These are phyloP conservation scores for Hypomecis punctinalis DNA, from an alignment of 2,888 invertebrate species.

Conservation along the genomic window DNA sequence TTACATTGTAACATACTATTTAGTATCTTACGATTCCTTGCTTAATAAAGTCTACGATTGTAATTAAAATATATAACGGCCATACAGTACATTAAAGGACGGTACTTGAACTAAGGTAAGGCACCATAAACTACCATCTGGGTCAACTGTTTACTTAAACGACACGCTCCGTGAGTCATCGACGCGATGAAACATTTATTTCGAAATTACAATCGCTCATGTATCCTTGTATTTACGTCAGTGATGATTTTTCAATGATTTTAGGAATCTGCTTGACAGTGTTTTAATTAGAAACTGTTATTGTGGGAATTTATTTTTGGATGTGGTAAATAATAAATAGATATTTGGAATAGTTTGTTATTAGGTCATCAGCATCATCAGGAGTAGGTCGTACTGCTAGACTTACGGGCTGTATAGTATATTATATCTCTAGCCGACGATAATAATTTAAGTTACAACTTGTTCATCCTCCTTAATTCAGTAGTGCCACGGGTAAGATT, in stretches of 20 bases:
- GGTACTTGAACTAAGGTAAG: conserved; percentile 35
- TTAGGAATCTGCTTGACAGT: conserved; percentile 25
- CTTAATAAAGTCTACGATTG: not conserved
- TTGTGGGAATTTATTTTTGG: conserved; percentile 3
- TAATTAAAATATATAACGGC: conserved; percentile 1
- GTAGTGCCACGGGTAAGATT: too few species aligned
- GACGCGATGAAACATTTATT: conserved; percentile 52
- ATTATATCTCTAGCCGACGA: too few species aligned
- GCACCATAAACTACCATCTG: conserved; percentile 52
- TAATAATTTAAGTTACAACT: too few species aligned
- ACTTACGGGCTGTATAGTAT: too few species aligned
- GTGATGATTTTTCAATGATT: conserved; percentile 22
- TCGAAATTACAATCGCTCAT: conserved; percentile 47
- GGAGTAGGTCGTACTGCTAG: too few species aligned
- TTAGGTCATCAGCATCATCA: too few species aligned
- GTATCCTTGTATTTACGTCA: conserved; percentile 20
- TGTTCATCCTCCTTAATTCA: too few species aligned
- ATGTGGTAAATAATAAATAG: not conserved
- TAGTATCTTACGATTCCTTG: too few species aligned
- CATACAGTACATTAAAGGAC: not conserved
- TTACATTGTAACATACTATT: too few species aligned
- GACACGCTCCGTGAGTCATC: conserved; percentile 60
- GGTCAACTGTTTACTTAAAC: conserved; percentile 68
- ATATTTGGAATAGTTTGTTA: not conserved
- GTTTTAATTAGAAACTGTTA: conserved; percentile 21